Conservation (phyloP, 2,888 invertebrate species). For the Eupsilia transversa region DNA sequence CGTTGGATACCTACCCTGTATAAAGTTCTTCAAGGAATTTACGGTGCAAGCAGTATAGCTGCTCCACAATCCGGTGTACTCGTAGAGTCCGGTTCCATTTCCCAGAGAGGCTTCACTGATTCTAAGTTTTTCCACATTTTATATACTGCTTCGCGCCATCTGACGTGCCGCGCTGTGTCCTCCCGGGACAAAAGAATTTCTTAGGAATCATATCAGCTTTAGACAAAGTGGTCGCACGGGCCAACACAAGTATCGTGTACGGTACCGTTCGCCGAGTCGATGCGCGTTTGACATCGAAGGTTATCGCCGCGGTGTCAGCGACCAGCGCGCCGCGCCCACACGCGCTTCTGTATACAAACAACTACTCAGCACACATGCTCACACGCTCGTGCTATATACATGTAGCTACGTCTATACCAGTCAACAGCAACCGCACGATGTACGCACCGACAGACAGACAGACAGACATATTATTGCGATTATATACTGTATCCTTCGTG, state of each 20-base stretch:
- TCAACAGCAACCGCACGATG: slow-evolving; percentile 50
- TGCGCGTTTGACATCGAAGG: slow-evolving; percentile 88
- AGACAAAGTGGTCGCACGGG: slow-evolving; percentile 45
- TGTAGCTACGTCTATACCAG: slow-evolving; percentile 32
- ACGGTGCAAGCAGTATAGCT: slow-evolving; percentile 60
- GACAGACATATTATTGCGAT: slow-evolving; percentile 67
- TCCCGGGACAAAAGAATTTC: slow-evolving; percentile 13
- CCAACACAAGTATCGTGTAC: slow-evolving; percentile 65
- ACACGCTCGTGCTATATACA: slow-evolving; percentile 55
- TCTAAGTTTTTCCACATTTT: slow-evolving; percentile 26
- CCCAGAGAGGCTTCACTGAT: slow-evolving; percentile 30
- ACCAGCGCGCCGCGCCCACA: slow-evolving; percentile 87
- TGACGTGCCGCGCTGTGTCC: not conserved
- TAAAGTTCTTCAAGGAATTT: slow-evolving; percentile 68
- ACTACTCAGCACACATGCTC: slow-evolving; percentile 73
- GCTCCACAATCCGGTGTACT: slow-evolving; percentile 56
- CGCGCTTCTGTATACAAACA: slow-evolving; percentile 86
- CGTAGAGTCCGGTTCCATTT: slow-evolving; percentile 66
- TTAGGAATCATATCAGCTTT: slow-evolving; percentile 35
- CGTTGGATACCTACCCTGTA: slow-evolving; percentile 28
- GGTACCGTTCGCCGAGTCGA: slow-evolving; percentile 78
- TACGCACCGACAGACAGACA: slow-evolving; percentile 61
- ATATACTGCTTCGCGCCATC: not conserved
- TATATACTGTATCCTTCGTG: slow-evolving; percentile 74
- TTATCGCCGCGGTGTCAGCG: slow-evolving; percentile 89